Evolutionary conservation across 1,140 invertebrate species (phyloP), one percentile per base, ranked within the genome.

Genomic region (Scaptomyza hsui): DNA sequence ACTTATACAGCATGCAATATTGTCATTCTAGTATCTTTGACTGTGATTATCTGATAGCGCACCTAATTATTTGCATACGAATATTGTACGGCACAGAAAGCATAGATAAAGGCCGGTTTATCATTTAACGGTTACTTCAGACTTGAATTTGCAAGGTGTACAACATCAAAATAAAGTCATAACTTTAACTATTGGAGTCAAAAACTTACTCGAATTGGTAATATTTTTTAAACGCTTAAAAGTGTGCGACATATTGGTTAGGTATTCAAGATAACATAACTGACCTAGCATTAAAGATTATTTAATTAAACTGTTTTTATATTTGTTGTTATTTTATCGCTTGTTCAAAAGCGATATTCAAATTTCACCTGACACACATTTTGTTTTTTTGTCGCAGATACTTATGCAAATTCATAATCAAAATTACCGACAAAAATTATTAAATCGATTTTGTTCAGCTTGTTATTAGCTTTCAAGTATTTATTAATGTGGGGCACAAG

Each of bases 301-400:
- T 41, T 55, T 48, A 52, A 51, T 37, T 48, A 15, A 60, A 77
- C 44, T 44, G 15, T 37, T 59, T 55, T 35, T 15, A 29, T 45
- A 42, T 67, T 56, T 16, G 29, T n/a, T 37, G 32, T 37, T 24
- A 24, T 37, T 37, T 26, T 37, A 10, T 5, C 39, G 35, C 24
- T 39, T 16, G 29, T 26, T 26, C 10, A 37, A 60, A 48, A 7
- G 12, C 35, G 6, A 42, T 71, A 86, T 86, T 85, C 72, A 65
- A 83, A 83, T 80, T 73, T 29, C 56, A 63, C 19, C 12, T 57
- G 76, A 73, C 61, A 83, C 61, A 80, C 35, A 75, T 72, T 69
- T 59, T 62, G 10, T 44, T 35, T 19, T 35, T 19, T 7, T 13
- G 32, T 32, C 29, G 13, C 4, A 51, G 15, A 1, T 13, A 56